These are phyloP conservation scores for Malacosoma neustria DNA, from an alignment of 2,888 invertebrate genomes.

Conservation along the genomic window DNA sequence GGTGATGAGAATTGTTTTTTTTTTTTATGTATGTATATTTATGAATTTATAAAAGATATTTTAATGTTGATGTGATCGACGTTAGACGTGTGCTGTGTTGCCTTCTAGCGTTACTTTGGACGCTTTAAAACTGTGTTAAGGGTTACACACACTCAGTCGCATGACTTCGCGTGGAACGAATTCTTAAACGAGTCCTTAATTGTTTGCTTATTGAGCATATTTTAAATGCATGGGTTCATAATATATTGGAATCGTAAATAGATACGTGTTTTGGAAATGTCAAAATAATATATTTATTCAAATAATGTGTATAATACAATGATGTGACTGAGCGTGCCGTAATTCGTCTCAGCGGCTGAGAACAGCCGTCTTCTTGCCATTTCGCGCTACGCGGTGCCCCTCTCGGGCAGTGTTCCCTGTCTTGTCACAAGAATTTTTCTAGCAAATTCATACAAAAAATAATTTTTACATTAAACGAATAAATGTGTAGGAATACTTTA, in stretches of 20 bases:
- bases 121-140: background rate
- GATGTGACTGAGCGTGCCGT: background rate
- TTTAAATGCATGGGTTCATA: too few relatives aligned
- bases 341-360: background rate
- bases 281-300: too few relatives aligned
- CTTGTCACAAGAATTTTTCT: too few relatives aligned
- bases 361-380: background rate
- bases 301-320: background rate
- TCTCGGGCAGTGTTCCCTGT: too few relatives aligned
- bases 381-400: too few relatives aligned
- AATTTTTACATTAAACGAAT: too few relatives aligned
- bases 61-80: background rate
- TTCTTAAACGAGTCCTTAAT: too few relatives aligned
- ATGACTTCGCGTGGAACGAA: background rate
- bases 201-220: too few relatives aligned
- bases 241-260: background rate
- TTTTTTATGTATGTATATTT: background rate
- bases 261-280: too few relatives aligned
- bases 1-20: background rate
- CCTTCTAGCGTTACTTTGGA: background rate
- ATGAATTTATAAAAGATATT: background rate
- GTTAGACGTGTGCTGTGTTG: background rate
- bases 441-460: too few relatives aligned
- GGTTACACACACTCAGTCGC: background rate
- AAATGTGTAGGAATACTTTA: too few relatives aligned